A percentile compares a stretch with the other conserved stretches of the same genome.
Conservation (phyloP, 2,888 invertebrate genomes). For the Platycheirus albimanus region DNA sequence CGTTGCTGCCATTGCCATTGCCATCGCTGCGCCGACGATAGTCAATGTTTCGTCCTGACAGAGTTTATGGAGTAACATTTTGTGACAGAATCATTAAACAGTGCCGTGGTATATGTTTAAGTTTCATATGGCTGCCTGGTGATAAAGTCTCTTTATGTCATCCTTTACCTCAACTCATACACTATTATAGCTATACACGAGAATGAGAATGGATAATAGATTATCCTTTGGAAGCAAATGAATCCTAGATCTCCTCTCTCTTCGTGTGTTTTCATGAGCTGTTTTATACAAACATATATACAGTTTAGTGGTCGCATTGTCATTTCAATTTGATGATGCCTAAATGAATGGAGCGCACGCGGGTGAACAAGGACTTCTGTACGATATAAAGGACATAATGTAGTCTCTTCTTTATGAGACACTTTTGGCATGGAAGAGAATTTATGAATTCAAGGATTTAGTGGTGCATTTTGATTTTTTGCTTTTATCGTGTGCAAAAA, state of each 20-base stretch:
- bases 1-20: no score
- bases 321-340: conserved; percentile 64
- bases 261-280: conserved; percentile 32
- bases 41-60: conserved; percentile 30
- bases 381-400: conserved; percentile 5
- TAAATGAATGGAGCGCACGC: conserved; percentile 20
- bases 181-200: no score
- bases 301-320: conserved; percentile 70
- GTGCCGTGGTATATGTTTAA: conserved; percentile 33
- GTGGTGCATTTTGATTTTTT: conserved; percentile 15
- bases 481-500: background rate
- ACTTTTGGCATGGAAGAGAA: background rate
- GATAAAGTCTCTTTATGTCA: conserved; percentile 31
- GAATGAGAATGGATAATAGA: conserved; percentile 27
- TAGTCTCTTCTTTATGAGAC: conserved; percentile 5
- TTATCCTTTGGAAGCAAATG: conserved; percentile 29
- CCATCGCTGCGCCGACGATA: background rate
- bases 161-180: background rate
- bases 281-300: no score
- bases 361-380: background rate
- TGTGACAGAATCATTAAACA: conserved; percentile 48
- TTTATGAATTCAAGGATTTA: conserved; percentile 19
- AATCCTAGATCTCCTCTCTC: background rate
- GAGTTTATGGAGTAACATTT: conserved; percentile 9
- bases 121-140: conserved; percentile 35